These are phyloP conservation scores for Tetrax tetrax DNA, from an alignment of 2,113 vertebrate genomes.

Conservation along the genomic window DNA sequence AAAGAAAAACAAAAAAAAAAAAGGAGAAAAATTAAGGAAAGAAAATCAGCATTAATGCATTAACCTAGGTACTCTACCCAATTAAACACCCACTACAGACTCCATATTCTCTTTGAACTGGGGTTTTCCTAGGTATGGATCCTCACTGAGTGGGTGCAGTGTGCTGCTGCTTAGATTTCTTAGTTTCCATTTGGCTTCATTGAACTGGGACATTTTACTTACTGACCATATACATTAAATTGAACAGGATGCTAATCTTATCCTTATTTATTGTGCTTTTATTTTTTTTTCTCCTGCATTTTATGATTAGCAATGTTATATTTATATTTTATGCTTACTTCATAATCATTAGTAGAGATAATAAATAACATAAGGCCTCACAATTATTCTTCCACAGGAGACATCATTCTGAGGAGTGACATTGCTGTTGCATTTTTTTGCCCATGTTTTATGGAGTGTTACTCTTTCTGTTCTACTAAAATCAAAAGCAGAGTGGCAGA, in stretches of 20 bases:
- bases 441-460: background rate
- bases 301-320: background rate
- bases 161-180: background rate
- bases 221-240: background rate
- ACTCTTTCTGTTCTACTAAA: background rate
- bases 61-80: background rate
- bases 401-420: background rate
- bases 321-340: background rate
- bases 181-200: background rate
- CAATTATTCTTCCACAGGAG: background rate
- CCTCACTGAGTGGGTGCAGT: rapidly evolving
- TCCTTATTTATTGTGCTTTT: background rate
- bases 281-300: background rate
- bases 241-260: rapidly evolving
- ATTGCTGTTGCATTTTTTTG: background rate
- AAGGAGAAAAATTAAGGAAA: background rate
- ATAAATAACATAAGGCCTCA: background rate
- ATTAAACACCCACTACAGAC: background rate
- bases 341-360: background rate
- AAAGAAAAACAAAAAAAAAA: background rate
- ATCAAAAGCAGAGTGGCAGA: background rate
- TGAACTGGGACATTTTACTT: background rate
- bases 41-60: background rate
- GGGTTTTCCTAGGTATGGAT: background rate
- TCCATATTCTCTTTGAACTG: background rate